Base-by-base conservation (phyloP, 2,888 invertebrate genomes). In the Cerastis rubricosa region DNA sequence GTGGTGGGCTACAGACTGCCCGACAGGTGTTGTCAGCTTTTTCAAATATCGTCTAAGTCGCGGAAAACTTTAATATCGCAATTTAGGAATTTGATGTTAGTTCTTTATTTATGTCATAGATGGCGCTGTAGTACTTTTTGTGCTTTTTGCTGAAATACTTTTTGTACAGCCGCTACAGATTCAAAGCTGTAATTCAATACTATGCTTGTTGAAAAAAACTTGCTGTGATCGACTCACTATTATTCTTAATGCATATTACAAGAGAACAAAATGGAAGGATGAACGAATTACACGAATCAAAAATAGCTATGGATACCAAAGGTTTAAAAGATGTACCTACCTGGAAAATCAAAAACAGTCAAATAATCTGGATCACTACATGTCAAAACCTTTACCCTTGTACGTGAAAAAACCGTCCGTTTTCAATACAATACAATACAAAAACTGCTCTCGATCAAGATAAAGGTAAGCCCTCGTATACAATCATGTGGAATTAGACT, bases 401-500 rank as follows among this genome's bases (percentile, higher is more conserved):
- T 54, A 35, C 29, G 29, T 45, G 25, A 25, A 45, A 45, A 47
- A 74, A 35, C n/a, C 14, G 35, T 54, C 74, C 61, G 25, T 57
- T 57, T 76, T 11, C 71, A 29, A 74, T 81, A 81, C 76, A 77
- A 77, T 63, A 45, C 45, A 81, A 81, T 63, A 47, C 45, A n/a
- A n/a, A n/a, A n/a, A n/a, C 22, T 25, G 45, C 68, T 63, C 70
- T 47, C 22, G 49, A 85, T 85, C 69, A 65, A 69, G 69, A 74
- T 70, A 57, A 76, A 78, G 57, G 69, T 77, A 29, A 25, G 63
- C 74, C 47, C 61, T 66, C 43, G 63, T 45, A 35, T 64, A 71
- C 81, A 81, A 77, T 81, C 81, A 74, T 65, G 12, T 17, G 40
- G 43, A 78, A 83, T 74, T 68, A 72, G 67, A 63, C 43, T 76